Evolutionary conservation across 2,797 vertebrate genomes (phyloP).

Genomic region (Hypotaenidia okinawae): DNA sequence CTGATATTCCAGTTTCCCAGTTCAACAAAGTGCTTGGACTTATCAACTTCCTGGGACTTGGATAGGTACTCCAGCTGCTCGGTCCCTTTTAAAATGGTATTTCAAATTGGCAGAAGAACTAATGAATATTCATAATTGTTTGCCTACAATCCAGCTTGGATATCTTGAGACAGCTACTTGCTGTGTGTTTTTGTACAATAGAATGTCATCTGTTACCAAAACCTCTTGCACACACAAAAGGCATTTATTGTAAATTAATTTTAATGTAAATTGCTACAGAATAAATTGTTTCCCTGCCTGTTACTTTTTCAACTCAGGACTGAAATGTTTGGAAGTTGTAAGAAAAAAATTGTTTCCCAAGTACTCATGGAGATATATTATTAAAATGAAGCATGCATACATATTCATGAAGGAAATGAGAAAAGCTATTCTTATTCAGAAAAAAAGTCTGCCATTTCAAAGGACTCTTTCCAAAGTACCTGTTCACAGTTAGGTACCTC

Average conservation of each 20-base stretch:
- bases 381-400: conserved; percentile 4
- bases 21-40: not conserved
- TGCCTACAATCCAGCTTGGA: not conserved
- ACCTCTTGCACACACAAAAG: not conserved
- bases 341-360: not conserved
- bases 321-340: not conserved
- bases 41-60: not conserved
- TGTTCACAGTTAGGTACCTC: not conserved
- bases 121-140: conserved; percentile 6
- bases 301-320: not conserved
- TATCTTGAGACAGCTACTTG: not conserved
- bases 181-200: not conserved
- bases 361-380: not conserved
- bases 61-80: not conserved
- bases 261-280: conserved; percentile 32
- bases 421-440: not conserved
- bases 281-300: conserved; percentile 15
- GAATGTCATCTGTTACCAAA: conserved; percentile 16
- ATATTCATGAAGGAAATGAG: conserved; percentile 42
- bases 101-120: not conserved
- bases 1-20: not conserved
- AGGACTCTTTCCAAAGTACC: not conserved
- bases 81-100: not conserved
- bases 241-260: conserved; percentile 30
- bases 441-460: not conserved